These are phyloP conservation scores for Cephus runcator DNA, from an alignment of 2,888 invertebrate species.

Conservation along the genomic window DNA sequence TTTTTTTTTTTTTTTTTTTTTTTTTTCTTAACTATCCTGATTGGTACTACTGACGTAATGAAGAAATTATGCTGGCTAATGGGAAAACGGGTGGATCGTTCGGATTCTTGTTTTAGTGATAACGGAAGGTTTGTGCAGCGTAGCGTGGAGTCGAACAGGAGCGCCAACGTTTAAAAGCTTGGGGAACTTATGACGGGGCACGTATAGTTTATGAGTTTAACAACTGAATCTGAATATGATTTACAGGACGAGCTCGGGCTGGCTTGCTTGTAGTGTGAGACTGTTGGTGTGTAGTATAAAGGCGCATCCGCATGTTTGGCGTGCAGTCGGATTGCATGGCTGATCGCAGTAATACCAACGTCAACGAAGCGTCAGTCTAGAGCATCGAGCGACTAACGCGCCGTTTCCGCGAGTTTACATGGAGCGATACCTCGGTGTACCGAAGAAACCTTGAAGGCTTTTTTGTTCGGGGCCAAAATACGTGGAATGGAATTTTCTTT, in stretches of 20 bases:
- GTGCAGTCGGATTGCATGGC: slow-evolving; percentile 35
- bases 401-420: slow-evolving; percentile 26
- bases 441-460: background rate
- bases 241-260: slow-evolving; percentile 37
- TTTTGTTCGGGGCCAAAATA: background rate
- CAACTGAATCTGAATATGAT: slow-evolving; percentile 52
- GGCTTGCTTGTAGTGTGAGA: slow-evolving; percentile 27
- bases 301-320: slow-evolving; percentile 30
- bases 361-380: slow-evolving; percentile 8
- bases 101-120: background rate
- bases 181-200: slow-evolving; percentile 20
- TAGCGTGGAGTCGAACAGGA: slow-evolving; percentile 19
- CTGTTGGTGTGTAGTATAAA: slow-evolving; percentile 5
- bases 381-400: slow-evolving; percentile 16
- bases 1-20: background rate
- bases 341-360: slow-evolving; percentile 32
- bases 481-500: background rate
- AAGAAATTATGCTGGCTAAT: background rate
- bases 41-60: background rate
- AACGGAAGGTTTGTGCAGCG: slow-evolving; percentile 17
- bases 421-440: background rate
- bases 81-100: background rate
- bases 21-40: background rate
- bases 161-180: background rate
- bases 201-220: slow-evolving; percentile 39